phyloP scores from a whole-genome alignment of 2,888 invertebrate genomes.

The Diaphora mendica region DNA sequence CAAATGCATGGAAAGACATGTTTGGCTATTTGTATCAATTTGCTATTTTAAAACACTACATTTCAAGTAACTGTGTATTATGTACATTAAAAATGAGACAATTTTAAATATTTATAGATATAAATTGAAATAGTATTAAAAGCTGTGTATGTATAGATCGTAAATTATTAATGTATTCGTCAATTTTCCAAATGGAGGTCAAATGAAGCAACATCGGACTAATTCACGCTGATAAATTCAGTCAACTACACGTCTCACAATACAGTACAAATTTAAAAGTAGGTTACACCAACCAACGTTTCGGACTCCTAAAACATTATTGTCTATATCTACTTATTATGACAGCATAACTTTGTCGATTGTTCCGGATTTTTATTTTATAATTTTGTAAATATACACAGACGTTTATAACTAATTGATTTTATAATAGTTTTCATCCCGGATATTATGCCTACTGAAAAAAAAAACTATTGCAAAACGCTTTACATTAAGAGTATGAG shows the following conservation, averaged over 20 bases:
- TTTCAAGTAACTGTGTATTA: too few relatives aligned
- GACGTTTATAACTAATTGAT: background rate
- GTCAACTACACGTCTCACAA: conserved; percentile 66
- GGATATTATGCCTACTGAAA: background rate
- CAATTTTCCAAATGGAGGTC: conserved; percentile 20
- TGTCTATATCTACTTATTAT: conserved; percentile 50
- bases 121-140: background rate
- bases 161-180: background rate
- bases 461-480: background rate
- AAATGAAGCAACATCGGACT: conserved; percentile 34
- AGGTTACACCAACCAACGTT: conserved; percentile 69
- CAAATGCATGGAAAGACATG: background rate
- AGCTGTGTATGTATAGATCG: background rate
- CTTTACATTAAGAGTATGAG: background rate
- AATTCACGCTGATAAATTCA: conserved; percentile 55
- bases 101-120: background rate
- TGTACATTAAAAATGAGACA: background rate
- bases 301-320: conserved; percentile 63
- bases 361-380: conserved; percentile 41
- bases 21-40: background rate
- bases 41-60: too few relatives aligned
- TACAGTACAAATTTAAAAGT: conserved; percentile 79
- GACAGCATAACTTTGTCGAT: conserved; percentile 29
- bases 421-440: background rate
- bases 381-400: conserved; percentile 25